Conservation (phyloP, 2,797 vertebrate species). For the Molossus alvarezi region DNA sequence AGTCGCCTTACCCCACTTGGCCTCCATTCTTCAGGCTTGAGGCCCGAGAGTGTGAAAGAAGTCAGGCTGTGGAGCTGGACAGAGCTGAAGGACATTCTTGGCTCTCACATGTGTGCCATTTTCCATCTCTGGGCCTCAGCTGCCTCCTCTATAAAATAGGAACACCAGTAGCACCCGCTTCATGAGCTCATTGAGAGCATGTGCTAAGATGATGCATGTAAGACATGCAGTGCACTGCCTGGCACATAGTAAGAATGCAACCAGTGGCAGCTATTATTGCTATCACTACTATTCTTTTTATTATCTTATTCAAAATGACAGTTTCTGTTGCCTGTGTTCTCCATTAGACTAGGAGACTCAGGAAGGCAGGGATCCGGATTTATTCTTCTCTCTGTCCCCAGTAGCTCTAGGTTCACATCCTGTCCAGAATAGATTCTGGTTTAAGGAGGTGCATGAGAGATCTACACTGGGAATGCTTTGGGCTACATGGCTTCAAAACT, state of each 20-base stretch:
- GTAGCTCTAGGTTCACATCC: background rate
- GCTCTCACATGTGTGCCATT: background rate
- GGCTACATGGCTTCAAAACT: constrained; percentile 66
- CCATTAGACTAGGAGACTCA: background rate
- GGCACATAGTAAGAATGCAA: background rate
- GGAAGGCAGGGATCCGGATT: background rate
- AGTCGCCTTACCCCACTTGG: constrained; percentile 76
- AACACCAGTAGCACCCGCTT: background rate
- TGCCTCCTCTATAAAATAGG: background rate
- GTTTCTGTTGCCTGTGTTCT: background rate
- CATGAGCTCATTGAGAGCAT: background rate
- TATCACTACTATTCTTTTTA: background rate
- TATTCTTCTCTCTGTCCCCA: background rate
- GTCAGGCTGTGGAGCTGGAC: constrained; percentile 9
- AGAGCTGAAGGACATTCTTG: background rate
- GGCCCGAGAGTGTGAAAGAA: constrained; percentile 43
- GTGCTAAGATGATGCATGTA: background rate
- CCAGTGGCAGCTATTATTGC: background rate
- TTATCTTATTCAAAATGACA: background rate
- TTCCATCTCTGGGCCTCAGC: background rate
- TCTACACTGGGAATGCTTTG: constrained; percentile 11
- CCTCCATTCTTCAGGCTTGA: constrained; percentile 62
- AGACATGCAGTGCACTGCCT: background rate
- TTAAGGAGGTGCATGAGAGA: background rate
- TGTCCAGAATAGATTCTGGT: constrained; percentile 8